Conservation (phyloP, 53 echinoderm and acorn worm genomes). For the Luidia sarsii region DNA sequence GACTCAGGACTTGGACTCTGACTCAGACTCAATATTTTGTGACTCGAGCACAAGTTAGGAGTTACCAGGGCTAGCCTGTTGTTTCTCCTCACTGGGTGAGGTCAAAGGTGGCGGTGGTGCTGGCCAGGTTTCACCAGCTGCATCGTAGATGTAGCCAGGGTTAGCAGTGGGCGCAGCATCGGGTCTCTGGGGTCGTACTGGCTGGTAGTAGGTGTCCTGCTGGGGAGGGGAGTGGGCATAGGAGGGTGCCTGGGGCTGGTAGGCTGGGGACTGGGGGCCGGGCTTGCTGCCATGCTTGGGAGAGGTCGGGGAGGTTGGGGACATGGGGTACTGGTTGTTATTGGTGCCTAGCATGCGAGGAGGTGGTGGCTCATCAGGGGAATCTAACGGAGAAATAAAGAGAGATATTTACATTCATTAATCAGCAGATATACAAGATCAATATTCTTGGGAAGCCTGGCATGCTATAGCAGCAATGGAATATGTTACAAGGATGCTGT, state of each 20-base stretch:
- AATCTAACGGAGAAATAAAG: constrained; percentile 19
- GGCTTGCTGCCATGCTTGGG: constrained; percentile 24
- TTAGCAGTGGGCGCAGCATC: neutral
- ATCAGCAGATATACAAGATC: neutral
- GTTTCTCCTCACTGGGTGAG: neutral
- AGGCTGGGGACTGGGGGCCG: neutral
- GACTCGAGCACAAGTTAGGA: too few species aligned
- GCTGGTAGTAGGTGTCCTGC: constrained; percentile 31
- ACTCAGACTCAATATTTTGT: too few species aligned
- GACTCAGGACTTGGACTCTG: too few species aligned
- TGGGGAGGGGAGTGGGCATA: constrained; percentile 32
- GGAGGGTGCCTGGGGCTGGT: neutral
- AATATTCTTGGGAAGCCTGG: too few species aligned
- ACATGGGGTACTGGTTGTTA: constrained; percentile 39
- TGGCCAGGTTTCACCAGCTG: constrained; percentile 45
- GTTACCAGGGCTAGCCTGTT: too few species aligned
- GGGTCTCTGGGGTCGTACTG: constrained; percentile 31
- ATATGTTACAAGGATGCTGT: too few species aligned
- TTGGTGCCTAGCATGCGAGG: constrained; percentile 41
- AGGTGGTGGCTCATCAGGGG: constrained; percentile 46
- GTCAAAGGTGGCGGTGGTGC: constrained; percentile 49
- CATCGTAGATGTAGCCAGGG: constrained; percentile 20
- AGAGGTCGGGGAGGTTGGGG: constrained; percentile 21
- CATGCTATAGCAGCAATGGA: too few species aligned
- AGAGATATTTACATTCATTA: neutral